Conservation (phyloP, 2,888 invertebrate genomes). For the Pyrochroa serraticornis region DNA sequence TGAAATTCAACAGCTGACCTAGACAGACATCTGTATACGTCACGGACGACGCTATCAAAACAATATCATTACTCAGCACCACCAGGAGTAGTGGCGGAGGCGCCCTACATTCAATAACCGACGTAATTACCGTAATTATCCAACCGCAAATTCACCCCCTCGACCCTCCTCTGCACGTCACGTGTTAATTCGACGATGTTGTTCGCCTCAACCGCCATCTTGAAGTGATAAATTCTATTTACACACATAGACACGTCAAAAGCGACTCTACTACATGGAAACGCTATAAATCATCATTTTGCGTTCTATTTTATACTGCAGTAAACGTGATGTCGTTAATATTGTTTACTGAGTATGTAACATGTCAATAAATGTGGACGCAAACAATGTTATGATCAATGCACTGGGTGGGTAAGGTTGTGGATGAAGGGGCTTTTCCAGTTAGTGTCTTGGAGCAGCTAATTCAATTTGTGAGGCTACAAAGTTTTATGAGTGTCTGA, state of each 20-base stretch:
- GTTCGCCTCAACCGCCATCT: slow-evolving; percentile 6
- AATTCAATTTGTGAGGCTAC: too few relatives aligned
- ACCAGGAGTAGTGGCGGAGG: too few relatives aligned
- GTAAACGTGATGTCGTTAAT: slow-evolving; percentile 36
- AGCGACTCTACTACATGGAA: neutral
- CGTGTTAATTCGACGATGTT: too few relatives aligned
- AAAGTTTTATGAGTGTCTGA: too few relatives aligned
- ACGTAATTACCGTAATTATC: too few relatives aligned
- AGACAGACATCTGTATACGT: slow-evolving; percentile 41
- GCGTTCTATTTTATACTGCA: slow-evolving; percentile 14
- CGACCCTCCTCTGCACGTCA: too few relatives aligned
- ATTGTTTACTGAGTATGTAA: slow-evolving; percentile 38
- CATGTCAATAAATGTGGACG: slow-evolving; percentile 35
- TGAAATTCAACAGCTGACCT: slow-evolving; percentile 44
- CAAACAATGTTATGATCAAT: slow-evolving; percentile 25
- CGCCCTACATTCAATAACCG: too few relatives aligned
- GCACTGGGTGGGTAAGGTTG: neutral
- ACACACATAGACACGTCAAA: neutral
- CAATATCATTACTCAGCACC: slow-evolving; percentile 31
- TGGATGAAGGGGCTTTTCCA: too few relatives aligned
- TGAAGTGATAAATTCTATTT: slow-evolving; percentile 16
- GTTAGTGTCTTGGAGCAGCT: too few relatives aligned
- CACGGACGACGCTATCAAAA: slow-evolving; percentile 38
- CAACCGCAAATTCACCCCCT: too few relatives aligned
- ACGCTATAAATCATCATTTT: slow-evolving; percentile 24